phyloP scores from a whole-genome alignment of 2,888 invertebrate genomes.

The Microctonus hyperodae region DNA sequence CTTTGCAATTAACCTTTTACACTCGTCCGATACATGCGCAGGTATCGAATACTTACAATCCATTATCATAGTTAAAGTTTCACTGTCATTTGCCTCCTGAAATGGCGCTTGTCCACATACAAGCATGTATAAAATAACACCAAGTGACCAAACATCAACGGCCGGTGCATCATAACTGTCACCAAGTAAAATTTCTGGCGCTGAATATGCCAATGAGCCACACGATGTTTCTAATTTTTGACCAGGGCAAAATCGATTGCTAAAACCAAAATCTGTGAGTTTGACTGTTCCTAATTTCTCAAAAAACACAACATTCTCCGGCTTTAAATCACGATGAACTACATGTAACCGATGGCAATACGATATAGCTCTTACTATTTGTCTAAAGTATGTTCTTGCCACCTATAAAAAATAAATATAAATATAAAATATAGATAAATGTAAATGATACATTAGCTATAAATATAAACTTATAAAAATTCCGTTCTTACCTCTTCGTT shows the following conservation, averaged over 20 bases:
- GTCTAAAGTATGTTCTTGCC: conserved; percentile 91
- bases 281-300: conserved; percentile 97
- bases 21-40: conserved; percentile 82
- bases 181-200: conserved; percentile 97
- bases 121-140: conserved; percentile 98
- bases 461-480: conserved; percentile 15
- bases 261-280: conserved; percentile 97
- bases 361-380: conserved; percentile 97
- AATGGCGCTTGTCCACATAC: conserved; percentile 98
- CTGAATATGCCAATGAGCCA: conserved; percentile 98
- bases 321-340: conserved; percentile 93
- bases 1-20: conserved; percentile 86
- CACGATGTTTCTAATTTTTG: conserved; percentile 98
- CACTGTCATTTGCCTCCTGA: conserved; percentile 99
- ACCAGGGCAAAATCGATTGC: conserved; percentile 95
- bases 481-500: conserved; percentile 66
- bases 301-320: conserved; percentile 99
- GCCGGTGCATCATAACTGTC: conserved; percentile 99
- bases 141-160: conserved; percentile 98
- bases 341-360: conserved; percentile 95
- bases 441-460: not conserved
- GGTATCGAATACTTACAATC: conserved; percentile 98
- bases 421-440: not conserved
- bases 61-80: conserved; percentile 99
- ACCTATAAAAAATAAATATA: conserved; percentile 65